Base-by-base conservation (phyloP, 2,113 vertebrate genomes). In the Xiphophorus maculatus region DNA sequence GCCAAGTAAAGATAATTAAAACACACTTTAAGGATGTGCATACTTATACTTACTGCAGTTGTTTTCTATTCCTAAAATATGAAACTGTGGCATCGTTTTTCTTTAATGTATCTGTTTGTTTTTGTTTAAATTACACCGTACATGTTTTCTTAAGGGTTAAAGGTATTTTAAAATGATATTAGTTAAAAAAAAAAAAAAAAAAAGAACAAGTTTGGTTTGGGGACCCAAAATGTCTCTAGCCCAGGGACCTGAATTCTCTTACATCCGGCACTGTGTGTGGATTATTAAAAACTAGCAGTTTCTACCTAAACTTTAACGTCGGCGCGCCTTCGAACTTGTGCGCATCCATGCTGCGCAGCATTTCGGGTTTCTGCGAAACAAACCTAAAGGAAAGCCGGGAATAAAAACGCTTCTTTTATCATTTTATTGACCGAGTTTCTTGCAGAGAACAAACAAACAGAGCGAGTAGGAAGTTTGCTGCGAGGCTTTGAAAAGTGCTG, bases 401-500 rank as follows among this genome's bases (percentile, higher is more conserved):
- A 51, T 19, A 51, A 25, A 19, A 54, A n/a, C 6, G 7, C 6
- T 25, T 58, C 51, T 81, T 37, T 33, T 66, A 76, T 80, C 42
- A 48, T 63, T 62, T 63, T 44, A 17, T 19, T 13, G 61, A 32
- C 5, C 32, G 92, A 91, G 84, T 92, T 93, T 88, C 80, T 71
- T 44, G 28, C 22, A 51, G 71, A 75, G 79, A 81, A 66, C 79
- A 81, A 87, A 85, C 89, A 92, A 91, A 92, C 69, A 76, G 83
- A 69, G 66, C 25, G 37, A 73, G 82, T 54, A 76, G 82, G 85
- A 85, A 88, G 73, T 94, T 94, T 88, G 87, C 89, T 85, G 91
- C 89, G 92, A 14, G 87, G 81, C 76, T 78, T 76, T 88, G 35
- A 77, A 83, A 90, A 88, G 76, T 66, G 86, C 85, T 86, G 86